Evolutionary conservation across 1,140 invertebrate genomes (phyloP).

Genomic region (Tenebrio molitor): DNA sequence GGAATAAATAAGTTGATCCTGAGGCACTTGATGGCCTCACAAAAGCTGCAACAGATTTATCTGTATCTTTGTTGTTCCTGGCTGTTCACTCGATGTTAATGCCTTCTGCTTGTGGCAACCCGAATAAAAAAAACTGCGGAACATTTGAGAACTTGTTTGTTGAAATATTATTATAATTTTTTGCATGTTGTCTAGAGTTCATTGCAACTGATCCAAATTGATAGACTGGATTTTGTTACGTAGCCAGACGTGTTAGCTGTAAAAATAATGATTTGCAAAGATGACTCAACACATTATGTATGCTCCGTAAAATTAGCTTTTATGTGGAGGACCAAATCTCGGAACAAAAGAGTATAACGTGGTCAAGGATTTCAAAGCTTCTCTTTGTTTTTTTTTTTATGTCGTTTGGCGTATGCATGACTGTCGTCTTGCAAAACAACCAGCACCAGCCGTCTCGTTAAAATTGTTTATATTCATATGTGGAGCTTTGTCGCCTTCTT

Average conservation of each 20-base stretch:
- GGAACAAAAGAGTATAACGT: background rate
- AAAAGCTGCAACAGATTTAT: no score
- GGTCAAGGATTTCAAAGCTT: background rate
- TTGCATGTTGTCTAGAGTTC: background rate
- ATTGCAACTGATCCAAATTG: constrained; percentile 1
- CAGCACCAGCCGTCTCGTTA: no score
- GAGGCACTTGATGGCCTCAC: no score
- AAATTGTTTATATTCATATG: no score
- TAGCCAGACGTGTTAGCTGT: background rate
- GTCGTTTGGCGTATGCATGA: no score
- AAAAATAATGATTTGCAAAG: background rate
- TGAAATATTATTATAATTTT: background rate
- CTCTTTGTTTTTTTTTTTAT: background rate
- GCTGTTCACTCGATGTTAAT: no score
- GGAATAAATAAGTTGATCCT: no score
- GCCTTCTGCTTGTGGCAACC: no score
- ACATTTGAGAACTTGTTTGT: background rate
- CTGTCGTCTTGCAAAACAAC: no score
- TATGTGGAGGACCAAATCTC: background rate
- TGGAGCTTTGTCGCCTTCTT: no score
- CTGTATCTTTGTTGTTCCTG: no score
- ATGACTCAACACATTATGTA: constrained; percentile 5
- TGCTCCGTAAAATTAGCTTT: background rate
- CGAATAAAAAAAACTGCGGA: background rate
- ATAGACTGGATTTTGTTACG: background rate